Base-by-base conservation (phyloP, 2,888 invertebrate genomes). In the Antitype chi region DNA sequence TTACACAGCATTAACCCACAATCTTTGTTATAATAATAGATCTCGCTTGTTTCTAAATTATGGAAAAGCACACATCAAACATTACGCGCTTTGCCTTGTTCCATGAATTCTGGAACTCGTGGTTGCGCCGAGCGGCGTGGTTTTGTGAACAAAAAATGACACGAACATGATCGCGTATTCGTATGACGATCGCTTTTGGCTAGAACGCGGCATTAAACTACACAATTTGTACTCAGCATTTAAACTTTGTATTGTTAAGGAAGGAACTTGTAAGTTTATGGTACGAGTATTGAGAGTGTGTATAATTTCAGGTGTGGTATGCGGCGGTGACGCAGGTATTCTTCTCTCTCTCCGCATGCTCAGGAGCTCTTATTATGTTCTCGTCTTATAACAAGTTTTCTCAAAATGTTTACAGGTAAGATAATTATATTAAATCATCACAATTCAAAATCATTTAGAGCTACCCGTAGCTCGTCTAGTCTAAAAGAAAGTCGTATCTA, bases 281-380 rank as follows among this genome's bases (percentile, higher is more conserved):
- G n/a, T 38, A 25, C 11, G 2, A 52, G n/a, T 9, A 64, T 52
- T 66, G 59, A 28, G 5, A 47, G 6, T 64, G 9, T 69, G 17
- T 74, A 69, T 52, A 82, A 68, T 87, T 92, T 90, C 91, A 98
- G 98, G 98, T 98, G 11, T 98, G 98, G 98, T 98, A 98, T 89
- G 98, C 98, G 23, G 98, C 98, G 1, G 98, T 98, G 0, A 98
- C 98, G 0, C 98, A 98, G 91, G 98, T 98, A 71, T 98, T 98
- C 93, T 98, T 98, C 94, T 98, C 98, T 0, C 94, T 98, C 43
- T 98, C 98, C 55, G 97, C 98, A 28, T 98, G 98, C 75, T 97
- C 98, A 85, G 98, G 98, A n/a, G 97, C 98, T 0, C 97, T 98
- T 73, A 97, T 98, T 47, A 98, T 98, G 98, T 98, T 98, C 90